Percentiles rank a stretch among this genome's conserved stretches.
phyloP scores from a whole-genome alignment of 2,797 vertebrate genomes.

The Leucoraja ocellata region DNA sequence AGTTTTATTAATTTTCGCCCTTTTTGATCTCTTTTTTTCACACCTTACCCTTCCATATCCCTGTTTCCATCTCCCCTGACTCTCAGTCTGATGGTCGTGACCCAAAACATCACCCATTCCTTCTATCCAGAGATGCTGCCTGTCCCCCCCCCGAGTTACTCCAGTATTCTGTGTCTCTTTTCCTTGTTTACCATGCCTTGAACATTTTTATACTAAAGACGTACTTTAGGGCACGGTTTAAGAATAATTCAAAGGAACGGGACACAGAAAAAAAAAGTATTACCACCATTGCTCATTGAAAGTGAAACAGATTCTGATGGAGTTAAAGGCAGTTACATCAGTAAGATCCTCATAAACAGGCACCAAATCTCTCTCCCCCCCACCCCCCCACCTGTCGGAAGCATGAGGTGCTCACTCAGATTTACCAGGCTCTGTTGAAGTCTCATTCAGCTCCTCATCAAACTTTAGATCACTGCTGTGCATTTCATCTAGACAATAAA shows the following conservation, averaged over 20 bases:
- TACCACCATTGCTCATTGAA: not conserved
- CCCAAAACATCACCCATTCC: too few relatives aligned
- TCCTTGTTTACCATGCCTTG: not conserved
- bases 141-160: too few relatives aligned
- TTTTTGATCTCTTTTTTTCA: too few relatives aligned
- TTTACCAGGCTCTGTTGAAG: conserved; percentile 12
- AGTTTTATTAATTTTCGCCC: not conserved
- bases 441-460: conserved; percentile 5
- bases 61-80: too few relatives aligned
- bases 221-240: not conserved
- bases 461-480: conserved; percentile 16
- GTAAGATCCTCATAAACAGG: not conserved
- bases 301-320: too few relatives aligned
- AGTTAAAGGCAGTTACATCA: not conserved
- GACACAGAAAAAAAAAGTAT: not conserved
- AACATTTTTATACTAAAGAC: not conserved
- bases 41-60: too few relatives aligned
- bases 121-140: too few relatives aligned
- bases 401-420: not conserved
- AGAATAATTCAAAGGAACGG: not conserved
- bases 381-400: not conserved
- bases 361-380: not conserved
- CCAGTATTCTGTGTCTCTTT: not conserved
- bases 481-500: conserved; percentile 29
- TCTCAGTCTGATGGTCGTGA: too few relatives aligned